These are phyloP conservation scores for Drosophila vallismaia DNA, from an alignment of 2,888 invertebrate species.

Conservation along the genomic window DNA sequence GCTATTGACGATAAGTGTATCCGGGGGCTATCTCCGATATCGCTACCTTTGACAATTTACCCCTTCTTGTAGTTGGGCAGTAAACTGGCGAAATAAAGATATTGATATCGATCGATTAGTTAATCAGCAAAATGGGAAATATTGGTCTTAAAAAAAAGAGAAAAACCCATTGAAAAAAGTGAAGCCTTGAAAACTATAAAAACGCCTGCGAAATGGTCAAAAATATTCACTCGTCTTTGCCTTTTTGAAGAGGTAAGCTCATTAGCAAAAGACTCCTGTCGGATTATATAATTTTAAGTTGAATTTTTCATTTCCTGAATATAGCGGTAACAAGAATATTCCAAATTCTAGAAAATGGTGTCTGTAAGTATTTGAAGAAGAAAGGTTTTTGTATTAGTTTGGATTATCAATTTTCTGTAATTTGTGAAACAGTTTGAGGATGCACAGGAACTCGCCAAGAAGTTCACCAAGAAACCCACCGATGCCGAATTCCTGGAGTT, in stretches of 20 bases:
- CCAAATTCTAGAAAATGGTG: constrained; percentile 51
- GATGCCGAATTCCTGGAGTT: constrained; percentile 92
- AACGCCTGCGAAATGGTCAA: constrained; percentile 2
- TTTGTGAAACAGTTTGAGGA: constrained; percentile 86
- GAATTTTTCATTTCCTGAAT: neutral
- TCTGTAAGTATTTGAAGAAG: constrained; percentile 51
- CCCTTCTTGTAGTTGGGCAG: constrained; percentile 20
- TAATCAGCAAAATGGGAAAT: constrained; percentile 36
- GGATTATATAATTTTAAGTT: neutral
- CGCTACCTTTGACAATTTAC: constrained; percentile 32
- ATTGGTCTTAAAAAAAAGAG: constrained; percentile 17
- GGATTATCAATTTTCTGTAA: neutral
- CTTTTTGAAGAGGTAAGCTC: constrained; percentile 43
- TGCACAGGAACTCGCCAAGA: constrained; percentile 90
- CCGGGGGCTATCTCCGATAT: constrained; percentile 38
- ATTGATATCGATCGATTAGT: constrained; percentile 27
- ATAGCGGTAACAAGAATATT: constrained; percentile 25
- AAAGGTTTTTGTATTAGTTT: neutral
- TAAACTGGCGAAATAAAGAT: constrained; percentile 45
- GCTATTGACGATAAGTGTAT: constrained; percentile 36
- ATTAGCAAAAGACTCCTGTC: constrained; percentile 2
- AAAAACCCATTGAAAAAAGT: constrained; percentile 12
- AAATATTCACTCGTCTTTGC: constrained; percentile 40
- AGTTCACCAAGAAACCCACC: constrained; percentile 90
- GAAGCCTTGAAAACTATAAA: constrained; percentile 28